Evolutionary conservation across 2,888 invertebrate species (phyloP), one percentile per base, ranked within the genome.

Genomic region (Esperia sulphurella): DNA sequence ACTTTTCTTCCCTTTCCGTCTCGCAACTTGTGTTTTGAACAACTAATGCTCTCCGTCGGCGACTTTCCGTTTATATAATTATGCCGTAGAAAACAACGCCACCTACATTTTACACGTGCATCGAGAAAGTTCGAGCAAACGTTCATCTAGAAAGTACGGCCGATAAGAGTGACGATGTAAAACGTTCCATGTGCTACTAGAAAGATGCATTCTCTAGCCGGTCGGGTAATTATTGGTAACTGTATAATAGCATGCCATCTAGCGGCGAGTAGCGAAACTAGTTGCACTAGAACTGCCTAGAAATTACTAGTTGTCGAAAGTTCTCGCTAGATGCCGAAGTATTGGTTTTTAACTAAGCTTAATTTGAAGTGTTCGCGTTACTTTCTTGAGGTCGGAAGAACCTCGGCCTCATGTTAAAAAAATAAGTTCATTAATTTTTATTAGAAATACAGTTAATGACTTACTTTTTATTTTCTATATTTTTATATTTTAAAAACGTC

Each of bases 231-330:
- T 37, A 3, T 0, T 13, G 14, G 14, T 6, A 14, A 29, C 1
- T 41, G 31, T 28, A 3, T 35, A n/a, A n/a, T n/a, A 46, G 12
- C 61, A 46, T 59, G 78, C 65, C 73, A 75, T 73, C 81, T 79
- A 58, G 54, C 41, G 60, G 29, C 5, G 60, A 73, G 54, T 76
- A 75, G 79, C 40, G 0, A 29, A 54, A 69, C 10, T 49, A 41
- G 41, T 2, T 10, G 14, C 21, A 39, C 13, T n/a, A 8, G 39
- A 39, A 49, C 41, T 41, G 47, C 31, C 38, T 8, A 3, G 13
- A 31, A 13, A 9, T 13, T 31, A n/a, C 35, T 9, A 35, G 35
- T 35, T 31, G 10, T 35, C 35, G 35, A 35, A 35, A n/a, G 2
- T 35, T 35, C 35, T 35, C 35, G 35, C n/a, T 35, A n/a, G 35